These are phyloP conservation scores for Bombus huntii DNA, from an alignment of 1,140 invertebrate species.

Conservation along the genomic window DNA sequence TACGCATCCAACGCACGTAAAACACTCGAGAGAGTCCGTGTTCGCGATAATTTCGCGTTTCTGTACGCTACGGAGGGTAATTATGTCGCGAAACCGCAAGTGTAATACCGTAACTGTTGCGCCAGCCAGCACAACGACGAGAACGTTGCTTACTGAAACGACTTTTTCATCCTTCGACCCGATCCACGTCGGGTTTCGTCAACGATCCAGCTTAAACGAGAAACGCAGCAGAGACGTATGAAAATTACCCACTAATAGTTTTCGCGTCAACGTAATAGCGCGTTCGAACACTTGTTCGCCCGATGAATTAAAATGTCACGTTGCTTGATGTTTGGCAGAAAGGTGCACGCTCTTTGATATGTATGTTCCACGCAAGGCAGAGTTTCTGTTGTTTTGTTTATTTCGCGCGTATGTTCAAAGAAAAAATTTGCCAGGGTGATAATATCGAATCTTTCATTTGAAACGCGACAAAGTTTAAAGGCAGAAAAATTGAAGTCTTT, in stretches of 20 bases:
- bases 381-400: too few relatives aligned
- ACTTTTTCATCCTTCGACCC: slow-evolving; percentile 10
- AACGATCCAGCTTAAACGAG: not conserved
- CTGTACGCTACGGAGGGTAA: slow-evolving; percentile 9
- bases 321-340: not conserved
- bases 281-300: not conserved
- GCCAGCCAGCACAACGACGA: not conserved
- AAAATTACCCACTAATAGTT: slow-evolving; percentile 31
- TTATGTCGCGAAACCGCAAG: slow-evolving; percentile 29
- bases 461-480: too few relatives aligned
- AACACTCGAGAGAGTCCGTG: slow-evolving; percentile 49
- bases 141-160: not conserved
- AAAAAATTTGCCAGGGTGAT: too few relatives aligned
- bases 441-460: too few relatives aligned
- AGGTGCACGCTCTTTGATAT: not conserved
- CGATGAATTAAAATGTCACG: not conserved
- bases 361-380: too few relatives aligned
- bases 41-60: slow-evolving; percentile 54
- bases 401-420: too few relatives aligned
- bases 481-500: not conserved
- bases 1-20: slow-evolving; percentile 39
- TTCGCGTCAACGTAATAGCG: not conserved
- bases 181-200: too few relatives aligned
- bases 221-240: not conserved
- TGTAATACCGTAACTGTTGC: not conserved